A percentile compares a stretch with the other conserved stretches of the same genome.
Conservation (phyloP, 2,888 invertebrate species). For the Cantharis nigra region DNA sequence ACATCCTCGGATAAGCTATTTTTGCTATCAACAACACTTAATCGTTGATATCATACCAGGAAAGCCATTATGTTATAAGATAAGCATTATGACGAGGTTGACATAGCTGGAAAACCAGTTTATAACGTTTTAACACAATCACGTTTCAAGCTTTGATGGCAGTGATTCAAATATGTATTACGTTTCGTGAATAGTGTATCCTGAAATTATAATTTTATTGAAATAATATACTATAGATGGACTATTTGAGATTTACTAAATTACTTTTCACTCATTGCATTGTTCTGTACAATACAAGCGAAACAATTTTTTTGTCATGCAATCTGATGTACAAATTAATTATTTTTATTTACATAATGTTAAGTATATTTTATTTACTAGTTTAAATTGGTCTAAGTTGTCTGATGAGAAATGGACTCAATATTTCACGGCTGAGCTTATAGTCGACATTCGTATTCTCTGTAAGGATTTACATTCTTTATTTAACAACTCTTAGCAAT, state of each 20-base stretch:
- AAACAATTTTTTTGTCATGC: not conserved
- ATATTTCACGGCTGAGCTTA: slow-evolving; percentile 28
- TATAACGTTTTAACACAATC: slow-evolving; percentile 10
- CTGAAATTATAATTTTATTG: not conserved
- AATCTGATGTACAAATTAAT: not conserved
- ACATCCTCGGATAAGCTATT: not conserved
- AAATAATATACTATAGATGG: not conserved
- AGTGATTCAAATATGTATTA: not conserved
- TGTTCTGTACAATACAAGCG: not conserved
- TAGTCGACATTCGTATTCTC: slow-evolving; percentile 15
- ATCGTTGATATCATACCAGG: slow-evolving; percentile 25
- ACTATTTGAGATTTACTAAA: not conserved
- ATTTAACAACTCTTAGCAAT: slow-evolving; percentile 24
- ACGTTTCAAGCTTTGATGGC: not conserved
- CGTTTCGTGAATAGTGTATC: not conserved
- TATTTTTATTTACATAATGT: not conserved
- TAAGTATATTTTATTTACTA: not conserved
- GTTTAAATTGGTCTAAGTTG: slow-evolving; percentile 5
- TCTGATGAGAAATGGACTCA: slow-evolving; percentile 26
- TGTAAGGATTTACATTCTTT: slow-evolving; percentile 28
- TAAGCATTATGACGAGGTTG: slow-evolving; percentile 30
- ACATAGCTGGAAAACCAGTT: slow-evolving; percentile 23
- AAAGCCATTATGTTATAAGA: slow-evolving; percentile 25
- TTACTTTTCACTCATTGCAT: not conserved
- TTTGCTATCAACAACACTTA: slow-evolving; percentile 16